Percentiles rank a stretch among this genome's conserved stretches.
Conservation (phyloP, 2,113 vertebrate species). For the Pterophyllum scalare region DNA sequence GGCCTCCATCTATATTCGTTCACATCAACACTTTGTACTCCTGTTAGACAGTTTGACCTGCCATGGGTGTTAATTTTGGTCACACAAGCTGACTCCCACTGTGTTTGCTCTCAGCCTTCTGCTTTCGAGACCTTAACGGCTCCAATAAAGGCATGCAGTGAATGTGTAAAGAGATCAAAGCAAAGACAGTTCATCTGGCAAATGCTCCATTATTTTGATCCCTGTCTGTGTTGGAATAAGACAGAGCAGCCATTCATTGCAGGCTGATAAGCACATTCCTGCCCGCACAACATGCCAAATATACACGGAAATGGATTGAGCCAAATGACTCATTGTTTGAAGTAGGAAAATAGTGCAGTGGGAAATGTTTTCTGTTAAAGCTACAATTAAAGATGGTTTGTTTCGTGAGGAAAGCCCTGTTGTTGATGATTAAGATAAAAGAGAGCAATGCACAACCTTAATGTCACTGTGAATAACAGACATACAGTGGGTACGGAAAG, state of each 20-base stretch:
- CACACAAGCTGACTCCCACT: conserved; percentile 33
- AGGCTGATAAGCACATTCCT: conserved; percentile 32
- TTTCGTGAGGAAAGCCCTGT: neutral
- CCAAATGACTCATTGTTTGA: conserved; percentile 33
- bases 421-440: neutral
- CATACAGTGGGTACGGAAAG: too few relatives aligned
- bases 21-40: conserved; percentile 43
- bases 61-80: conserved; percentile 46
- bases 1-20: conserved; percentile 50
- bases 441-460: neutral
- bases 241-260: conserved; percentile 32
- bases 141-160: neutral
- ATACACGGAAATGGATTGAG: neutral
- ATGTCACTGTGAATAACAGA: neutral
- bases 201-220: conserved; percentile 36
- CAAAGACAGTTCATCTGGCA: conserved; percentile 18
- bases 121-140: neutral
- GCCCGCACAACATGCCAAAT: neutral
- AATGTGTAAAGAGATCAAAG: conserved; percentile 31
- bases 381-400: neutral
- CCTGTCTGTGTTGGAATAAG: conserved; percentile 4
- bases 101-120: conserved; percentile 1
- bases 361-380: neutral
- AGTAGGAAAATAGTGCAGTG: neutral
- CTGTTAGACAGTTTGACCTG: conserved; percentile 44